Percentiles rank a stretch among this genome's conserved stretches.
Conservation (phyloP, 2,888 invertebrate species). For the Alcis repandata region DNA sequence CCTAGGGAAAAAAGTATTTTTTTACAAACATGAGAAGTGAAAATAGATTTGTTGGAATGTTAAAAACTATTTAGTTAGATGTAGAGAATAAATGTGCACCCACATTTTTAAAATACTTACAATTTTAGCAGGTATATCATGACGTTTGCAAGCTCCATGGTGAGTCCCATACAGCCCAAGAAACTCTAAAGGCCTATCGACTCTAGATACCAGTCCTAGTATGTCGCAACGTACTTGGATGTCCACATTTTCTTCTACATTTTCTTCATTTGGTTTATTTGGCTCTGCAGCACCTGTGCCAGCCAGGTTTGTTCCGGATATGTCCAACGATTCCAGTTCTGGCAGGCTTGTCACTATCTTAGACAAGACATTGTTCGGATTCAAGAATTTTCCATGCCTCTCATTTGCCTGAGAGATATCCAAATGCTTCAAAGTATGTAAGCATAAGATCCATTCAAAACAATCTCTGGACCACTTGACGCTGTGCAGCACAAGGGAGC, state of each 20-base stretch:
- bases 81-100: no score
- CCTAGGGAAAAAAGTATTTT: no score
- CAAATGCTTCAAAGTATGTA: constrained; percentile 89
- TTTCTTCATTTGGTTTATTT: constrained; percentile 60
- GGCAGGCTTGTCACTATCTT: constrained; percentile 91
- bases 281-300: constrained; percentile 93
- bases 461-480: constrained; percentile 89
- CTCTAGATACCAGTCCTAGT: constrained; percentile 93
- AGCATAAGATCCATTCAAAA: constrained; percentile 87
- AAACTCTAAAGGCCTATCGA: constrained; percentile 93
- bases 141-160: constrained; percentile 95
- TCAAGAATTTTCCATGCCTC: constrained; percentile 90
- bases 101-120: no score
- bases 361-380: constrained; percentile 91
- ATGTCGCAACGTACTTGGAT: constrained; percentile 89
- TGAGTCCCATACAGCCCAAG: constrained; percentile 96
- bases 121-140: constrained; percentile 95
- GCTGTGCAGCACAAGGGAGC: constrained; percentile 93
- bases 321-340: constrained; percentile 93
- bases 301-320: constrained; percentile 98
- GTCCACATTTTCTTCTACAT: constrained; percentile 54
- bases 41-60: no score
- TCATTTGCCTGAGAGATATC: constrained; percentile 94
- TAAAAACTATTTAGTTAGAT: no score
- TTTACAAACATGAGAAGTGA: no score